Evolutionary conservation across 2,888 invertebrate species (phyloP), one percentile per base, ranked within the genome.

Genomic region (Stomorhina lunata): DNA sequence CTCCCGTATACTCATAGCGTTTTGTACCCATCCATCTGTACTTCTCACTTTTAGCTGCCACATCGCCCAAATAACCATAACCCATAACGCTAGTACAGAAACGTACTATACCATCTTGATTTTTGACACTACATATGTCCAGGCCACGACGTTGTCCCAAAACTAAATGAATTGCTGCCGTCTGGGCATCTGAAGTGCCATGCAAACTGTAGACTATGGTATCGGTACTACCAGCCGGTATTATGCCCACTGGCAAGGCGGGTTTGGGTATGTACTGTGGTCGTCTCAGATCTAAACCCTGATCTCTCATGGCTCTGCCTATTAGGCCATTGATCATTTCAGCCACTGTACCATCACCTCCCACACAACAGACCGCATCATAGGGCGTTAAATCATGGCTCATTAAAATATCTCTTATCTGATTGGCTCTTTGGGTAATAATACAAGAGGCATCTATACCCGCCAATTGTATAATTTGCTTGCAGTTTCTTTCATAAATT

Each of bases 11-110:
- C 87, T 95, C 95, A 88, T 97, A 97, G 84, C 97, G 92, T 84
- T 93, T 93, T 15, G 97, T 96, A 43, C 97, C 97, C 95, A 97
- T 95, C 95, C 96, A 96, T 53, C 97, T 92, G 86, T 95, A 94
- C 81, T 94, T 93, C 87, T 97, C 96, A 88, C 96, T 96, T 86
- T 95, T 95, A 80, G 93, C 92, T 20, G 96, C 93, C 40, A 96
- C 94, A 90, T 97, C 96, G 2, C 97, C 97, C 86, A 97, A 93
- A 91, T 95, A 97, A 1, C 97, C 97, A 89, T 97, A 97, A 80
- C 95, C 95, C 82, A 96, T 92, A 57, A 96, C 94, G 85, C 96
- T 95, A 15, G 95, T 95, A 87, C 95, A 95, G 85, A 95, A 93
- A 71, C 94, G 92, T 55, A 95, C 89, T 50, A 93, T 89, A 43